Base-by-base conservation (phyloP, 2,113 vertebrate species). In the Pyxicephalus adspersus region DNA sequence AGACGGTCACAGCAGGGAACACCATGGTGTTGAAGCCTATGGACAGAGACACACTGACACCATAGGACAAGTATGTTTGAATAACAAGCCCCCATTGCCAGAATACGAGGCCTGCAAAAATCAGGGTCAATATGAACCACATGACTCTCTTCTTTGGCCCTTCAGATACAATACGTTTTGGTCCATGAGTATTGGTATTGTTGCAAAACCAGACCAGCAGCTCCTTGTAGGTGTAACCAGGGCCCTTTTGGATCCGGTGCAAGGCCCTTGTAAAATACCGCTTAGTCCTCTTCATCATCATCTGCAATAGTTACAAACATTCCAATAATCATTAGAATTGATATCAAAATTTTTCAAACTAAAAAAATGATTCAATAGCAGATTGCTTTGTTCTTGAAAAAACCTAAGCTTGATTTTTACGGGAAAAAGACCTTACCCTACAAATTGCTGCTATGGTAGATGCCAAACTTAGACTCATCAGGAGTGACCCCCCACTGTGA, bases 141-240 rank as follows among this genome's bases (percentile, higher is more conserved):
- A 91, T 57, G 0, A 91, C 61, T 83, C 94, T 92, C 90, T 95
- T 95, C 88, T 95, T 95, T 0, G 93, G 93, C 8, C 94, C 94
- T 83, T 94, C 93, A 0, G 90, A 86, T 87, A 95, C 90, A 85
- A 94, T 92, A 83, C 94, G 93, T 83, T 93, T 94, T 13, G 93
- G 93, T 60, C 94, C 94, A 0, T 95, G 94, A 0, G 94, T 95
- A 88, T 94, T 95, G 85, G 94, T 95, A 86, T 94, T 95, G 84
- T 91, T 87, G 0, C 94, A 95, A 87, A 94, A 95, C 94, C 94
- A 95, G 76, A 94, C 88, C 80, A 95, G 90, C 83, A 95, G 90
- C 88, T 94, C 93, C 84, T 90, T 91, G 86, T 93, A 94, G 0
- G 92, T 92, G 86, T 94, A 94, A 26, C 93, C 93, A 0, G 94